These are phyloP conservation scores for Microplitis demolitor DNA, from an alignment of 1,140 invertebrate species.

Conservation along the genomic window DNA sequence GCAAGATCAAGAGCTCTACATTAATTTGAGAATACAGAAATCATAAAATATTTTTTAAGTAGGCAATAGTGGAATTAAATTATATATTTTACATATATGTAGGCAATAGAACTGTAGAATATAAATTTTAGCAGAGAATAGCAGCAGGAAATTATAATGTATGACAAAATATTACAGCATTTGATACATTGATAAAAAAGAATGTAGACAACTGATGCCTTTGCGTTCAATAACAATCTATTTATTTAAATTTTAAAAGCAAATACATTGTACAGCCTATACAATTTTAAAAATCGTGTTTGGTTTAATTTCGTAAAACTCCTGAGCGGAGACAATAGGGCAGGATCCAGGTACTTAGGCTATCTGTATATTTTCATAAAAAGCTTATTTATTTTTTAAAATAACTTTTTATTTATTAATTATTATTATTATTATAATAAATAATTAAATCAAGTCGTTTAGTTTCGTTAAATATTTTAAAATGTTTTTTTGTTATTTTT, in stretches of 20 bases:
- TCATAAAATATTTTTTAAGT: too few relatives aligned
- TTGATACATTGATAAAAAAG: neutral
- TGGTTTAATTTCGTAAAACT: conserved; percentile 25
- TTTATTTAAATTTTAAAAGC: conserved; percentile 47
- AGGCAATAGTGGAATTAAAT: conserved; percentile 27
- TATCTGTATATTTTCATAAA: conserved; percentile 55
- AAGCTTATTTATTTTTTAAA: conserved; percentile 34
- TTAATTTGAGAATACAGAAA: too few relatives aligned
- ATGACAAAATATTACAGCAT: neutral
- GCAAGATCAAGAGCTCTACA: too few relatives aligned
- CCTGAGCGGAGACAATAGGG: conserved; percentile 48
- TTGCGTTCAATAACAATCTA: conserved; percentile 4
- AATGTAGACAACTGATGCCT: too few relatives aligned
- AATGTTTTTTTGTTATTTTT: conserved; percentile 33
- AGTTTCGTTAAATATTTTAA: neutral
- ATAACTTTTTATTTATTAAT: conserved; percentile 10
- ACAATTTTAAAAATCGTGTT: conserved; percentile 33
- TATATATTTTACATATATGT: conserved; percentile 1
- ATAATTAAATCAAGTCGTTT: neutral
- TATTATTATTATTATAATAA: neutral
- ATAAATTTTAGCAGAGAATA: too few relatives aligned
- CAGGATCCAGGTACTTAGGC: conserved; percentile 58
- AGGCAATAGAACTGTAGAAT: too few relatives aligned
- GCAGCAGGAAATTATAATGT: too few relatives aligned
- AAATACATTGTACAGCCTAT: conserved; percentile 55